phyloP scores from a whole-genome alignment of 2,797 vertebrate genomes.

The Eulemur mongoz region DNA sequence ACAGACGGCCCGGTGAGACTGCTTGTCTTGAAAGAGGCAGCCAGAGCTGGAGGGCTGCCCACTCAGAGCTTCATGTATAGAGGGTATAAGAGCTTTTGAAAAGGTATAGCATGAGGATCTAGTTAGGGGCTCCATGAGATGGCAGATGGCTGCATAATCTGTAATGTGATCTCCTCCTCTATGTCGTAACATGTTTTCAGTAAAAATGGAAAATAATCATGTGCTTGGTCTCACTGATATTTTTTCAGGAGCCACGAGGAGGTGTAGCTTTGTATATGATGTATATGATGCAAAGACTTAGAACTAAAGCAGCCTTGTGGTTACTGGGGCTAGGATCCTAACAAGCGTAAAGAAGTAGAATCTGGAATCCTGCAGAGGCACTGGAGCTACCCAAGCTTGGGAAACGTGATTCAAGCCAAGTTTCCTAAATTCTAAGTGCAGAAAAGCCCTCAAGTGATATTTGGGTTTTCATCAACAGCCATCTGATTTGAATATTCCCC shows the following conservation, averaged over 20 bases:
- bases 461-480: not conserved
- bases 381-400: not conserved
- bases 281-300: rapidly evolving
- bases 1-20: not conserved
- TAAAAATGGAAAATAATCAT: not conserved
- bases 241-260: not conserved
- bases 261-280: not conserved
- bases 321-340: not conserved
- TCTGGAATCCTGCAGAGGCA: not conserved
- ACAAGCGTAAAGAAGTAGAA: not conserved
- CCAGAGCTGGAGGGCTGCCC: not conserved
- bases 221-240: not conserved
- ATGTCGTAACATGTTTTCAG: not conserved
- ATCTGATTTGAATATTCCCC: not conserved
- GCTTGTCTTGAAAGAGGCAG: not conserved
- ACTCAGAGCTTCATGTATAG: not conserved
- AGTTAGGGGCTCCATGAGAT: not conserved
- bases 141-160: not conserved
- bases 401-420: not conserved
- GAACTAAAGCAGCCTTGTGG: not conserved
- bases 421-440: not conserved
- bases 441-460: not conserved
- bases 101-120: not conserved
- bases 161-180: not conserved
- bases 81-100: not conserved